phyloP scores from a whole-genome alignment of 2,797 vertebrate genomes.

The Sebastes oblongus region DNA sequence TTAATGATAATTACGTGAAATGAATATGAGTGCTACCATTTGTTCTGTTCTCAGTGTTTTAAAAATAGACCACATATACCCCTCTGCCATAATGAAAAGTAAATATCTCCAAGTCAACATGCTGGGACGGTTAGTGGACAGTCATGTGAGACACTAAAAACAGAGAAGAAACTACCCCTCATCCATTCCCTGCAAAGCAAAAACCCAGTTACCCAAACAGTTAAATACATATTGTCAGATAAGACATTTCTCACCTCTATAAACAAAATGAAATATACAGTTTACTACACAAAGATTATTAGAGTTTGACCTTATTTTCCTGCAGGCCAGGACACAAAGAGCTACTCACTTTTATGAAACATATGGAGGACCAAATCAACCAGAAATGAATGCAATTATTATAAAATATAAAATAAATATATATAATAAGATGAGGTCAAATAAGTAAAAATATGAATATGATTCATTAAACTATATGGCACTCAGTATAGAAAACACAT shows the following conservation, averaged over 20 bases:
- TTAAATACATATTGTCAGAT: conserved; percentile 23
- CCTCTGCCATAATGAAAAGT: conserved; percentile 4
- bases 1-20: background rate
- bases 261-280: conserved; percentile 33
- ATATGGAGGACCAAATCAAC: background rate
- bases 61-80: background rate
- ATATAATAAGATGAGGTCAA: background rate
- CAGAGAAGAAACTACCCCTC: background rate
- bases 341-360: background rate
- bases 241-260: conserved; percentile 5
- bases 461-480: background rate
- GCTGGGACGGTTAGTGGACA: background rate
- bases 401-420: background rate
- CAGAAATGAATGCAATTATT: background rate
- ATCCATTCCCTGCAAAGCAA: background rate
- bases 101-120: background rate
- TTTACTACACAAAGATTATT: conserved; percentile 4
- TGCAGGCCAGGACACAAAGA: background rate
- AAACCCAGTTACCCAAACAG: background rate
- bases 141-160: conserved; percentile 4
- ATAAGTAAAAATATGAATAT: conserved; percentile 13
- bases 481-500: background rate
- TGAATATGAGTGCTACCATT: background rate
- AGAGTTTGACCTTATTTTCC: conserved; percentile 4
- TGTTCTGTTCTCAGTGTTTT: background rate